These are phyloP conservation scores for Coptotermes formosanus DNA, from an alignment of 1,140 invertebrate genomes.

Conservation along the genomic window DNA sequence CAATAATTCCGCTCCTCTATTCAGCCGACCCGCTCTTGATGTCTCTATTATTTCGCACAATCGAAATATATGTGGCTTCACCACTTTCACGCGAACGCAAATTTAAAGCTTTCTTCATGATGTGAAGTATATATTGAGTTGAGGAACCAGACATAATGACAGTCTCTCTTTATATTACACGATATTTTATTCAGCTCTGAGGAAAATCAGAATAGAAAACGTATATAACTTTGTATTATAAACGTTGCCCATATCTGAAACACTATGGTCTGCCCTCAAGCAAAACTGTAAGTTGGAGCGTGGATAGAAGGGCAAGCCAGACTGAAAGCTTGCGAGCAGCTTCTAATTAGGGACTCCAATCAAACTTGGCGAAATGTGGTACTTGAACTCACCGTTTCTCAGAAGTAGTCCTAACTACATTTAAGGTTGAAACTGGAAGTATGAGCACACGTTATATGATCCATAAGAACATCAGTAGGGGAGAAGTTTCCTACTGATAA, in stretches of 20 bases:
- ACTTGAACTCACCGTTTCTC: neutral
- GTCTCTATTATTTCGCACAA: neutral
- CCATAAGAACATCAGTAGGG: neutral
- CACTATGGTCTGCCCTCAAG: neutral
- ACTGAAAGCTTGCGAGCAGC: neutral
- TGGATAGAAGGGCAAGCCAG: neutral
- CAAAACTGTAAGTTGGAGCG: neutral
- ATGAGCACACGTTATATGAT: neutral
- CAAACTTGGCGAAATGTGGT: neutral
- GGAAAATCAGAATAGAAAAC: neutral
- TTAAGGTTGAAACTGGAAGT: slow-evolving; percentile 7
- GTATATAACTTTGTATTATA: neutral
- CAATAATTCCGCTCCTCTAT: neutral
- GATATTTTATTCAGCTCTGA: neutral
- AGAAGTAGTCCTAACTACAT: neutral
- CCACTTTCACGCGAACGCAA: neutral
- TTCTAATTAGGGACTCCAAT: neutral
- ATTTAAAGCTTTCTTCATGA: neutral
- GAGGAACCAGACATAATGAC: neutral
- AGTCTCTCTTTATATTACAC: neutral
- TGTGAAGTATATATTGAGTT: neutral
- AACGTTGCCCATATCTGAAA: neutral
- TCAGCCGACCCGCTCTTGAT: neutral
- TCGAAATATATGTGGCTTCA: neutral
- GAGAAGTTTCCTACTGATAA: neutral